Evolutionary conservation across 2,113 vertebrate species (phyloP).

Genomic region (Phasianus colchicus): DNA sequence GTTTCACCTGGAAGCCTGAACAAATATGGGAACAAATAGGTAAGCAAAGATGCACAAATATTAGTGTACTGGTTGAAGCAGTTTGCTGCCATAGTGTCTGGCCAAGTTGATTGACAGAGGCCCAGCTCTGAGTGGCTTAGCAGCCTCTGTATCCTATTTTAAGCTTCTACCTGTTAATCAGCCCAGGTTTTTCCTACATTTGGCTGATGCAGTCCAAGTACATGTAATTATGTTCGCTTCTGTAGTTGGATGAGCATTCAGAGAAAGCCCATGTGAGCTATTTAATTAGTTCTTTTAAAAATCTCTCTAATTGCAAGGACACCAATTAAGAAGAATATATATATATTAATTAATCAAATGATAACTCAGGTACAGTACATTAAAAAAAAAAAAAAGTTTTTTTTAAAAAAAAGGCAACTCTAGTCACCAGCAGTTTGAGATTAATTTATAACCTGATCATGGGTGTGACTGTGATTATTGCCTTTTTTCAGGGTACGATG

Average conservation of each 20-base stretch:
- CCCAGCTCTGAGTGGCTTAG: not conserved
- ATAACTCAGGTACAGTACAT: not conserved
- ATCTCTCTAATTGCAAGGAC: not conserved
- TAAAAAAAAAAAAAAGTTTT: not conserved
- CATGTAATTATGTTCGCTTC: not conserved
- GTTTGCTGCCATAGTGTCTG: not conserved
- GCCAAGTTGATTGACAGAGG: not conserved
- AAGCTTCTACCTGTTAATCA: not conserved
- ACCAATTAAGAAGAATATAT: not conserved
- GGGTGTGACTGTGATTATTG: not conserved
- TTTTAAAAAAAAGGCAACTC: rapidly evolving
- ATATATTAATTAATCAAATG: not conserved
- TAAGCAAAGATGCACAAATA: not conserved
- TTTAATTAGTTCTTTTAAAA: not conserved
- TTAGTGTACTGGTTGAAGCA: not conserved
- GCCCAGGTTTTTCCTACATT: not conserved
- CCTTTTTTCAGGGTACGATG: not conserved
- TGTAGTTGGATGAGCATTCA: not conserved
- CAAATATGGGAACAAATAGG: not conserved
- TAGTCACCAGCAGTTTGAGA: not conserved
- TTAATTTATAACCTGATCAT: not conserved
- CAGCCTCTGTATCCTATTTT: not conserved
- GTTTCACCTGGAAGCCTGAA: not conserved
- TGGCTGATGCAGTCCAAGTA: not conserved
- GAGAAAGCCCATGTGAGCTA: not conserved